A percentile compares a stretch with the other conserved stretches of the same genome.
These are phyloP conservation scores for Thelaira solivaga DNA, from an alignment of 2,888 invertebrate species.

Conservation along the genomic window DNA sequence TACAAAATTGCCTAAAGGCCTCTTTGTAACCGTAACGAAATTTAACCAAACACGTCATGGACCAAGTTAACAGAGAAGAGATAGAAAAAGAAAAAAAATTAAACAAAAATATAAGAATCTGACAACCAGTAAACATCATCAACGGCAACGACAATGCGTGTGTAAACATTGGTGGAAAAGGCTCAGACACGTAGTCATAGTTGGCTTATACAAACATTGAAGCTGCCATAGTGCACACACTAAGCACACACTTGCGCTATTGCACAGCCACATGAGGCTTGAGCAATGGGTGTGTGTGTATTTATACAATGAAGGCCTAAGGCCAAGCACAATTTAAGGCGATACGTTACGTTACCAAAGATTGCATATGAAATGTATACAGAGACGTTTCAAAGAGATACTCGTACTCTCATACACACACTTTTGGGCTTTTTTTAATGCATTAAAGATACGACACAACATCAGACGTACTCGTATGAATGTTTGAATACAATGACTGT, in stretches of 20 bases:
- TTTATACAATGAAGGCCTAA: constrained; percentile 24
- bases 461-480: neutral
- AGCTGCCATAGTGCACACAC: neutral
- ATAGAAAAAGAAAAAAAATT: neutral
- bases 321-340: constrained; percentile 47
- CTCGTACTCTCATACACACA: constrained; percentile 20
- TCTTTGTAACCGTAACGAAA: constrained; percentile 52
- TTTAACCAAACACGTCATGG: constrained; percentile 51
- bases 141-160: constrained; percentile 53
- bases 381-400: constrained; percentile 33
- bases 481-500: constrained; percentile 3
- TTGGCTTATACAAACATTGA: constrained; percentile 15
- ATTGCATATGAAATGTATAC: constrained; percentile 52
- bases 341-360: constrained; percentile 46
- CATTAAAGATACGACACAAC: neutral
- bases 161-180: constrained; percentile 53
- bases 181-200: neutral
- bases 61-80: constrained; percentile 39
- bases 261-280: constrained; percentile 45
- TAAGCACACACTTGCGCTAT: neutral
- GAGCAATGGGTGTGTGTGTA: neutral
- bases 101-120: constrained; percentile 11
- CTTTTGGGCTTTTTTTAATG: too few species aligned
- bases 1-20: constrained; percentile 27
- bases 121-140: constrained; percentile 58